Conservation (phyloP, 2,113 vertebrate genomes). For the Nycticebus coucang region DNA sequence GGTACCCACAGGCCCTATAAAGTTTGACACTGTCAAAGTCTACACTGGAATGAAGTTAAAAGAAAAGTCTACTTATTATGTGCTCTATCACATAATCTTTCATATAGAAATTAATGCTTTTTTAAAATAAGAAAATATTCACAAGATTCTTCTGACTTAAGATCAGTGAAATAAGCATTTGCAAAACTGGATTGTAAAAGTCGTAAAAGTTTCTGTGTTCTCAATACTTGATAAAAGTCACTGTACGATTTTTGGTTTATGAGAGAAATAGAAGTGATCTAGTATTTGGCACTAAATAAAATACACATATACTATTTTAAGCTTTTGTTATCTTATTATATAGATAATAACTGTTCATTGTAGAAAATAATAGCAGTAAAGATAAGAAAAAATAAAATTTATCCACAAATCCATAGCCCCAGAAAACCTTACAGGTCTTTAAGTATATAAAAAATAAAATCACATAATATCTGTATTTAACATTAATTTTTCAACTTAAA, state of each 20-base stretch:
- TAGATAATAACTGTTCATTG: not conserved
- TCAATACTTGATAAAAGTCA: slow-evolving; percentile 1
- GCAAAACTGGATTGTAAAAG: not conserved
- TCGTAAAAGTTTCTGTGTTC: not conserved
- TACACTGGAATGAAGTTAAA: not conserved
- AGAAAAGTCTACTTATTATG: not conserved
- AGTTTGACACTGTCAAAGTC: not conserved
- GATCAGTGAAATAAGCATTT: not conserved
- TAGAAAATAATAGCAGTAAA: not conserved
- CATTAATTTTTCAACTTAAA: not conserved
- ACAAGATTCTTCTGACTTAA: not conserved
- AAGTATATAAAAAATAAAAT: not conserved
- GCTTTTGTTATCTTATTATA: not conserved
- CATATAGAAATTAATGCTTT: not conserved
- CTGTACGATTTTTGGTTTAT: not conserved
- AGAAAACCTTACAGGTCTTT: not conserved
- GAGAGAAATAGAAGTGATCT: not conserved
- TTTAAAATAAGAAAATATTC: not conserved
- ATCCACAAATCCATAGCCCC: not conserved
- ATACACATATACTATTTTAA: not conserved
- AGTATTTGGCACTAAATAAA: not conserved
- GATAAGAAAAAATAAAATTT: not conserved
- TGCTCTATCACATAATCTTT: not conserved
- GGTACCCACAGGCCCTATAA: not conserved
- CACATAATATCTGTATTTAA: not conserved